Base-by-base conservation (phyloP, 2,888 invertebrate species). In the Lepidochitona cinerea region DNA sequence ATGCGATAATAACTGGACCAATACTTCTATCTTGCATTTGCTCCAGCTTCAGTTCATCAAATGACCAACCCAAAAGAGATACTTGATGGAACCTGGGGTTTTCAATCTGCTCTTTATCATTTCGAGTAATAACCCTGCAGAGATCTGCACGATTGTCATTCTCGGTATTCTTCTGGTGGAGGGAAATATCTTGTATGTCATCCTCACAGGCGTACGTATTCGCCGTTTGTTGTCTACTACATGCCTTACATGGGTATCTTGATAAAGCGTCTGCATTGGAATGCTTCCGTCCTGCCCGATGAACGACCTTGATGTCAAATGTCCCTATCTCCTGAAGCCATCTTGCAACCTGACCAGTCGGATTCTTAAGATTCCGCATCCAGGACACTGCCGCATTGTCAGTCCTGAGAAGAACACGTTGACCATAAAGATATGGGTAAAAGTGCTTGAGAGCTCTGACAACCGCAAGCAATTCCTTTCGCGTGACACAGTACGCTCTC, bases 361-460 rank as follows among this genome's bases (percentile, higher is more conserved):
- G 18, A 7, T 29, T 14, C n/a, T 69, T 59, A 18, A 23, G 33
- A 14, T 9, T 35, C 32, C 6, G 7, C n/a, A 35, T 23, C 59
- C 59, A 59, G 5, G 18, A 9, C 12, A 71, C 33, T 29, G 71
- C 23, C 18, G 64, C 65, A 33, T 71, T 64, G 49, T 71, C 71
- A 32, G 65, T 71, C 37, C 71, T 32, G 18, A 71, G 37, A 7
- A 35, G 6, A 54, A 71, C 35, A 9, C 36, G 7, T 26, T 35
- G 37, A 5, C 71, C 66, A 26, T 41, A 64, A 23, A 73, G 64
- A 49, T 59, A 72, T 29, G 32, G 59, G 12, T 53, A 29, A 66
- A 41, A 73, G 18, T 73, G 70, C 23, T 65, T 64, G 6, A 71
- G 23, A 32, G 37, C 37, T 9, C n/a, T 36, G 18, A 64, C 64